Base-by-base conservation (phyloP, 2,888 invertebrate genomes). In the Lepidochitona cinerea region DNA sequence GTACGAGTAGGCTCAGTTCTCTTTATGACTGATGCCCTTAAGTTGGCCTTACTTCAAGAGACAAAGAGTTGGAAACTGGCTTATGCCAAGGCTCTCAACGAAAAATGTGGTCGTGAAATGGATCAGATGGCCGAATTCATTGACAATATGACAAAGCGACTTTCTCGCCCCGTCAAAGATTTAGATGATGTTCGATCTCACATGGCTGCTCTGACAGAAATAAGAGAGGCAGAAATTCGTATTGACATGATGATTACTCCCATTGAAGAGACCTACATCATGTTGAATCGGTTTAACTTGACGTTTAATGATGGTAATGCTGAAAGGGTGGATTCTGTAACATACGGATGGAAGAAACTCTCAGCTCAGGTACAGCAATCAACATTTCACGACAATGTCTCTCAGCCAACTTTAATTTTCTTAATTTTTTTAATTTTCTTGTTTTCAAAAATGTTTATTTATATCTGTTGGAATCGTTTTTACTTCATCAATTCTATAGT, bases 181-280 rank as follows among this genome's bases (percentile, higher is more conserved):
- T 92, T 98, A 76, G 98, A 98, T 88, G 98, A 98, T 88, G 97
- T 98, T 0, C 93, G 98, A 72, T 93, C 96, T 81, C 95, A 97
- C 72, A 98, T 98, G 96, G 97, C 97, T 77, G 96, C 96, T 0
- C 91, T 98, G 74, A 94, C 95, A 87, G 89, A 97, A 91, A 97
- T 97, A 71, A 93, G 98, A 3, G 97, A 97, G 84, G 96, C 96
- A 87, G 98, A 98, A 91, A 96, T 98, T 18, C 96, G 97, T 84
- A 96, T 98, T 94, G 98, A 98, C 88, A 92, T 97, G 68, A 95
- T 94, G 84, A 97, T 98, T 74, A 96, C 96, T 85, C 98, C 98
- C 0, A 96, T 98, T 75, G 98, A 98, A 92, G 96, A 98, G 92
- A 96, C 97, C 0, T 98, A 98, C 89, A 96, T 96, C 86, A 94